Evolutionary conservation across 2,113 vertebrate genomes (phyloP).

Genomic region (Aix galericulata): DNA sequence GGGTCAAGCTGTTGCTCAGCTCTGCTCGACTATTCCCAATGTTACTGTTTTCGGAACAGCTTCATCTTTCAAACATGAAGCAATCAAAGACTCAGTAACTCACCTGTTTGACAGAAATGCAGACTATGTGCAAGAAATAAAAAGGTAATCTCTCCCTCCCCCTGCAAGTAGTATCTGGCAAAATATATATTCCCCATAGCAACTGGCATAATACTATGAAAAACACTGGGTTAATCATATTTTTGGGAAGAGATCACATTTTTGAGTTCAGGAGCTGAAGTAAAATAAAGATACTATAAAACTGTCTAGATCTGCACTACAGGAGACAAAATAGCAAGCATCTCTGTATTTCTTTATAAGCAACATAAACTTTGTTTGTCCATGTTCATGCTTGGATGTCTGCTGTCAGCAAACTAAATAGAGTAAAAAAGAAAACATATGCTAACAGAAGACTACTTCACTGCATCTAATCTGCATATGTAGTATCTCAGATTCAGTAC

Average conservation of each 20-base stretch:
- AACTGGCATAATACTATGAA: neutral
- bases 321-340: neutral
- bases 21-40: conserved; percentile 91
- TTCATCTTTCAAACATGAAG: conserved; percentile 94
- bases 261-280: neutral
- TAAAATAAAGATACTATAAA: neutral
- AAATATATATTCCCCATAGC: neutral
- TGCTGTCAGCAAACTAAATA: neutral
- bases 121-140: conserved; percentile 96
- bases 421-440: neutral
- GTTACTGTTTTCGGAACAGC: conserved; percentile 95
- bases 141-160: conserved; percentile 83
- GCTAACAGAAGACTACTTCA: neutral
- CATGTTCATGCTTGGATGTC: neutral
- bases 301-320: neutral
- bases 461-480: neutral
- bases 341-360: neutral
- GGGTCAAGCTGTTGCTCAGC: conserved; percentile 97
- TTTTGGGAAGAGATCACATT: neutral
- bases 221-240: neutral
- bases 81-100: conserved; percentile 93
- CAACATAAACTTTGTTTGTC: neutral
- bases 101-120: conserved; percentile 95
- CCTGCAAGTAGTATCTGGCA: neutral
- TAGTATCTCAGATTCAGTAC: neutral